These are phyloP conservation scores for Polyploca ridens DNA, from an alignment of 2,888 invertebrate species.

Conservation along the genomic window DNA sequence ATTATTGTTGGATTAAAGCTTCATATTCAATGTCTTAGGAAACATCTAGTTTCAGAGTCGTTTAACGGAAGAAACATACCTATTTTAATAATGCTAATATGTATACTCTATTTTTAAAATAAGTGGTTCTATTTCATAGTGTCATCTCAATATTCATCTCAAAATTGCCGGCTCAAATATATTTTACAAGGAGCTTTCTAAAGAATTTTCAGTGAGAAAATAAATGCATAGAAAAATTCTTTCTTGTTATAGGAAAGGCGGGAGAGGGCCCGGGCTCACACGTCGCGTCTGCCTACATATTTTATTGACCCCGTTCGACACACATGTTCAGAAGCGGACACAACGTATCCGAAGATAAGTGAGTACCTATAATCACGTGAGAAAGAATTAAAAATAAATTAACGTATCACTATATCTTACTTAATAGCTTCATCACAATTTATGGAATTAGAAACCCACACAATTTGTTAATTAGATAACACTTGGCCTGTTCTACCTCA, in stretches of 20 bases:
- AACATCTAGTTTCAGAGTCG: no score
- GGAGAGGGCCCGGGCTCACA: conserved; percentile 60
- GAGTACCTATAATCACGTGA: conserved; percentile 24
- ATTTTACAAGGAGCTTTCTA: conserved; percentile 50
- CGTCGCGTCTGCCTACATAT: conserved; percentile 79
- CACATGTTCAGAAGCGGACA: conserved; percentile 38
- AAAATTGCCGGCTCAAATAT: conserved; percentile 21
- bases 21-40: no score
- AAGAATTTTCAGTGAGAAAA: conserved; percentile 72
- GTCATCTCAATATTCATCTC: background rate
- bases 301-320: conserved; percentile 70
- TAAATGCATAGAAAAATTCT: conserved; percentile 81
- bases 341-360: conserved; percentile 54
- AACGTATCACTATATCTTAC: conserved; percentile 4
- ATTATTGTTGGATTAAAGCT: no score
- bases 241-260: conserved; percentile 81
- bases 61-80: no score
- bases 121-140: conserved; percentile 14
- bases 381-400: conserved; percentile 20
- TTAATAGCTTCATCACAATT: conserved; percentile 1
- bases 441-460: background rate
- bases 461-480: background rate
- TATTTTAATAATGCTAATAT: no score
- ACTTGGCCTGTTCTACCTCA: background rate
- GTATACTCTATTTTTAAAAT: background rate